Conservation (phyloP, 2,888 invertebrate genomes). For the Amiota communis region DNA sequence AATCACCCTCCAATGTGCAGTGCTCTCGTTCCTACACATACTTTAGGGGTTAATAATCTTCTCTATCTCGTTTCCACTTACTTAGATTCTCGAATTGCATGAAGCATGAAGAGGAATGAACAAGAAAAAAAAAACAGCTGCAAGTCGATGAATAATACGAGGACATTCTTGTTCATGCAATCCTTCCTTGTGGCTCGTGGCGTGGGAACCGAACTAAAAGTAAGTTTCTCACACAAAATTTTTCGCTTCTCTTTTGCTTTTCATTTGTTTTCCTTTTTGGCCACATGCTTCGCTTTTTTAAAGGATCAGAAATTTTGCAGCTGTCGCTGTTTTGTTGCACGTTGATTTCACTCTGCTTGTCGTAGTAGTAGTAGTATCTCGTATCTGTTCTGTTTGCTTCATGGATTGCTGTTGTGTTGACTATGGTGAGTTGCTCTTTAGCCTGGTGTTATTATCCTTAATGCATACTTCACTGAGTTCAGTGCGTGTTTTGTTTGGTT, state of each 20-base stretch:
- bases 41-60: not conserved
- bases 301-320: slow-evolving; percentile 69
- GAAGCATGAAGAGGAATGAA: too few relatives aligned
- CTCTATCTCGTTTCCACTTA: slow-evolving; percentile 40
- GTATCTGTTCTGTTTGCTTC: slow-evolving; percentile 27
- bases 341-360: slow-evolving; percentile 30
- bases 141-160: slow-evolving; percentile 39
- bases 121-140: slow-evolving; percentile 40
- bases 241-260: slow-evolving; percentile 57
- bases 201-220: slow-evolving; percentile 72
- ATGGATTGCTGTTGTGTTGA: slow-evolving; percentile 32
- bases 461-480: slow-evolving; percentile 65
- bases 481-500: slow-evolving; percentile 36
- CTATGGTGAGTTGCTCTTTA: slow-evolving; percentile 54
- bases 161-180: slow-evolving; percentile 53
- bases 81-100: too few relatives aligned
- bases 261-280: slow-evolving; percentile 48
- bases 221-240: slow-evolving; percentile 72
- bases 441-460: slow-evolving; percentile 64
- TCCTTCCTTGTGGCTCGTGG: slow-evolving; percentile 72
- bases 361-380: not conserved
- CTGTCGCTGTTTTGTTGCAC: slow-evolving; percentile 63
- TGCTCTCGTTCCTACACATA: slow-evolving; percentile 44
- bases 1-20: slow-evolving; percentile 53
- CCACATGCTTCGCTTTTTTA: slow-evolving; percentile 70